These are phyloP conservation scores for Prionailurus viverrinus DNA, from an alignment of 2,113 vertebrate genomes.

Conservation along the genomic window DNA sequence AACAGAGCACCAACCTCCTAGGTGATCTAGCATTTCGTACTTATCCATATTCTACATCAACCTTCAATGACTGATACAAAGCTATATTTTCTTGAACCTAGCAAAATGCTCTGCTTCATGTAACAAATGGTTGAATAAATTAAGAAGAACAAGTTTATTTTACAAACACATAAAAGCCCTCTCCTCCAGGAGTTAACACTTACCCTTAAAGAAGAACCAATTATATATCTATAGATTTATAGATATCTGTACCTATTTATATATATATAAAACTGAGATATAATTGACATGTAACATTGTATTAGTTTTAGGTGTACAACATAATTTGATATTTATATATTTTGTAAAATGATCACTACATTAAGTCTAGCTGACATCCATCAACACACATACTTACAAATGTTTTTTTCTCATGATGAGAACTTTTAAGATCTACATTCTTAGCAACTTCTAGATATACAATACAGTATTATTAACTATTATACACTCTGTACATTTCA, in stretches of 20 bases:
- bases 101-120: not conserved
- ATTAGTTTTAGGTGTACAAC: not conserved
- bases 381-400: not conserved
- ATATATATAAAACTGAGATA: not conserved
- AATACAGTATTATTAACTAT: not conserved
- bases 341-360: not conserved
- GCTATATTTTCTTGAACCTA: not conserved
- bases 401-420: not conserved
- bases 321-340: not conserved
- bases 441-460: not conserved
- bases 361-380: not conserved
- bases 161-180: not conserved
- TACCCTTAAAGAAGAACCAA: not conserved
- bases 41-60: not conserved
- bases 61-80: not conserved
- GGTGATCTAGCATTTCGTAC: not conserved
- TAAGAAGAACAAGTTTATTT: not conserved
- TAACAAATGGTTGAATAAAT: not conserved
- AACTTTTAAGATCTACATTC: not conserved
- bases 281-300: not conserved
- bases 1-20: not conserved
- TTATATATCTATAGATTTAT: not conserved
- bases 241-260: not conserved
- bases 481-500: not conserved
- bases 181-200: not conserved